phyloP scores from a whole-genome alignment of 2,113 vertebrate species.

The Lophotis ruficrista region DNA sequence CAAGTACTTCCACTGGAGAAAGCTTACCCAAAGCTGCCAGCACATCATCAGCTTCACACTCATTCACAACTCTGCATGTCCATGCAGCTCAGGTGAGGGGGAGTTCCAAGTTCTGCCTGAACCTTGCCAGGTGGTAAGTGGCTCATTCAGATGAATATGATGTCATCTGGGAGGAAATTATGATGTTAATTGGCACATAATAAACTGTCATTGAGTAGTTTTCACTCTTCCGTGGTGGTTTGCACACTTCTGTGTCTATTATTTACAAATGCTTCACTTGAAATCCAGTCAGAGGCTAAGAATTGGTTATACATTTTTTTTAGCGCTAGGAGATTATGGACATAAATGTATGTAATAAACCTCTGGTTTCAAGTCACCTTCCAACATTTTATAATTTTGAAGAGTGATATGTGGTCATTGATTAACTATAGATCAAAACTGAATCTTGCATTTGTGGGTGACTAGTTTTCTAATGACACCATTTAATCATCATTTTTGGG shows the following conservation, averaged over 20 bases:
- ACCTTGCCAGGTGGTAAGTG: accelerated
- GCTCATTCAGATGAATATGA: background rate
- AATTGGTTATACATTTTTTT: background rate
- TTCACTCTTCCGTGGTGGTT: background rate
- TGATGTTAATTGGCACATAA: background rate
- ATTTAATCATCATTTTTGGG: background rate
- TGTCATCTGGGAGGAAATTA: background rate
- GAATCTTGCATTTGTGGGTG: background rate
- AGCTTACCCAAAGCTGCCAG: background rate
- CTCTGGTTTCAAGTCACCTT: background rate
- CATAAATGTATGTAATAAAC: background rate
- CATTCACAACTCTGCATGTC: background rate
- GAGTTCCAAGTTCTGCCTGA: background rate
- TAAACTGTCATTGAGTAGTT: background rate
- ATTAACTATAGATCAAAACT: background rate
- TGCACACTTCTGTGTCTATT: background rate
- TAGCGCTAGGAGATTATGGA: background rate
- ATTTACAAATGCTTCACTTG: background rate
- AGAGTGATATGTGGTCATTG: background rate
- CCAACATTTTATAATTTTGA: background rate
- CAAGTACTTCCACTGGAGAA: background rate
- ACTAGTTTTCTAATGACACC: background rate
- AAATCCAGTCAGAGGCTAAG: background rate
- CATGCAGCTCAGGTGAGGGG: background rate
- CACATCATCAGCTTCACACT: background rate